Percentiles rank a stretch among this genome's conserved stretches.
Conservation (phyloP, 2,888 invertebrate species). For the Dryobota labecula region DNA sequence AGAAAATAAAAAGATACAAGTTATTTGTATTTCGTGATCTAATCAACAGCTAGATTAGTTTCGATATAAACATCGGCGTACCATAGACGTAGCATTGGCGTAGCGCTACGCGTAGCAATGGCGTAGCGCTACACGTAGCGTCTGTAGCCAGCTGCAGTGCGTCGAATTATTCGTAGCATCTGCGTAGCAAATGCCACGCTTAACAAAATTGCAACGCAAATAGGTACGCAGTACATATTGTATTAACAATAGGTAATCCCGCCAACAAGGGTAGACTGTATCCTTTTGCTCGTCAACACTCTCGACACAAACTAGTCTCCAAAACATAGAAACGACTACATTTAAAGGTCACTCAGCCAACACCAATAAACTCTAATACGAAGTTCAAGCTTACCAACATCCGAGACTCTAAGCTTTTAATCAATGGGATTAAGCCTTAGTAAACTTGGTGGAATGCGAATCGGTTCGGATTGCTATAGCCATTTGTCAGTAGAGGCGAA, state of each 20-base stretch:
- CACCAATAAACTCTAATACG: constrained; percentile 53
- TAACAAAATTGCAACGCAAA: not conserved
- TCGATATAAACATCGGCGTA: constrained; percentile 8
- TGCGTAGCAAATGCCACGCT: constrained; percentile 6
- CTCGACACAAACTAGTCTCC: constrained; percentile 1
- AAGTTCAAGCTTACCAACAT: constrained; percentile 59
- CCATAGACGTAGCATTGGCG: not conserved
- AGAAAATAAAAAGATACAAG: not conserved
- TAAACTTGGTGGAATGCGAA: constrained; percentile 71
- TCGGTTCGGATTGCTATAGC: constrained; percentile 62
- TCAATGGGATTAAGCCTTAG: constrained; percentile 69
- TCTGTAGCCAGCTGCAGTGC: not conserved
- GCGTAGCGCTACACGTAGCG: constrained; percentile 26
- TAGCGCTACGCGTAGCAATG: constrained; percentile 5
- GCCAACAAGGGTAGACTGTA: too few relatives aligned
- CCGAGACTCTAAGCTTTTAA: constrained; percentile 66
- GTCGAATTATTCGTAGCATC: constrained; percentile 35
- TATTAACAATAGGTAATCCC: not conserved
- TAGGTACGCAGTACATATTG: not conserved
- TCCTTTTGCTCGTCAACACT: too few relatives aligned
- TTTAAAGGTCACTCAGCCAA: constrained; percentile 45
- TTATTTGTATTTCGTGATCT: constrained; percentile 2
- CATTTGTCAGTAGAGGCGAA: constrained; percentile 73
- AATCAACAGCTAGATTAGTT: not conserved
- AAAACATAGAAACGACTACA: constrained; percentile 8